Evolutionary conservation across 2,113 vertebrate genomes (phyloP).

Genomic region (Engraulis encrasicolus): DNA sequence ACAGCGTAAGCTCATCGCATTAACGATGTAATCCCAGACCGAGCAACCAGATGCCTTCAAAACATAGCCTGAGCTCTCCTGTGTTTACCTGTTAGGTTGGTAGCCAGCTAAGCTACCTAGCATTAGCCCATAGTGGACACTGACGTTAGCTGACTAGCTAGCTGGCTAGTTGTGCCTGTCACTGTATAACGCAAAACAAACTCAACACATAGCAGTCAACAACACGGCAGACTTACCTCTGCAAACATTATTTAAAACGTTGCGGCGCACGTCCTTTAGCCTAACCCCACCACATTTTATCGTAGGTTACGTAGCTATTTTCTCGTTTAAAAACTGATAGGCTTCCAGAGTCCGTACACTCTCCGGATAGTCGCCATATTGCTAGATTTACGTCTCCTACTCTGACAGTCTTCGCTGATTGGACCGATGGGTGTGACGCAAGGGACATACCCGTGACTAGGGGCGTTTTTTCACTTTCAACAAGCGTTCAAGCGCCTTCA

Average conservation of each 20-base stretch:
- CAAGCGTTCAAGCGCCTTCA: conserved; percentile 7
- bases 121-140: conserved; percentile 20
- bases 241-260: conserved; percentile 76
- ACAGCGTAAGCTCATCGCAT: conserved; percentile 53
- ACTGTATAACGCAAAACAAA: conserved; percentile 40
- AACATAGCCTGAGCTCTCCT: conserved; percentile 34
- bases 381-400: conserved; percentile 65
- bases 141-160: conserved; percentile 38
- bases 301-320: conserved; percentile 47
- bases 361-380: conserved; percentile 78
- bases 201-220: neutral
- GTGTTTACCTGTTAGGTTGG: conserved; percentile 71
- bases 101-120: conserved; percentile 56
- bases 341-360: conserved; percentile 70
- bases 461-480: conserved; percentile 25
- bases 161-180: conserved; percentile 35
- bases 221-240: conserved; percentile 70
- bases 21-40: conserved; percentile 68
- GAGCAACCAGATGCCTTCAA: conserved; percentile 46
- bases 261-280: conserved; percentile 56
- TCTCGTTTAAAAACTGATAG: conserved; percentile 66
- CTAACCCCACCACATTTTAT: conserved; percentile 76
- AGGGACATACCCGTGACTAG: conserved; percentile 53
- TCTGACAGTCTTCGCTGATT: conserved; percentile 64
- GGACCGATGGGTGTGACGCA: conserved; percentile 62